Evolutionary conservation across 2,113 vertebrate species (phyloP).

Genomic region (Leptocoma aspasia): DNA sequence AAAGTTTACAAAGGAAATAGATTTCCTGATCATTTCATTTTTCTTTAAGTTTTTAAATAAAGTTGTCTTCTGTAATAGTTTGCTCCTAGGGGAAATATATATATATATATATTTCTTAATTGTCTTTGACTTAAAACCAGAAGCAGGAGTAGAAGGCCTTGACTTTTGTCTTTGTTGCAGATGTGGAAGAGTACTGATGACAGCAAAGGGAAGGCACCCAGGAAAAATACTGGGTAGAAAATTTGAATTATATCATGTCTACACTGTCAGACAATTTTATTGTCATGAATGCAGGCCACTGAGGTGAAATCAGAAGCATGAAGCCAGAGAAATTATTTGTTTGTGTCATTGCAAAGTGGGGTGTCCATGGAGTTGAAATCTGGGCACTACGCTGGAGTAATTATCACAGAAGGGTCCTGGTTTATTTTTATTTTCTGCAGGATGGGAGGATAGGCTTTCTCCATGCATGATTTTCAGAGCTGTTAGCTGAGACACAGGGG

Average conservation of each 20-base stretch:
- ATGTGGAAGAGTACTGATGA: neutral
- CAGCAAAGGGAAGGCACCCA: neutral
- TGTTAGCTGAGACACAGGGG: slow-evolving; percentile 3
- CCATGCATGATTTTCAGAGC: neutral
- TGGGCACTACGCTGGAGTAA: neutral
- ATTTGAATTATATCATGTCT: neutral
- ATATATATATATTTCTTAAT: neutral
- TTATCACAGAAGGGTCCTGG: neutral
- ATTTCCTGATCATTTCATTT: neutral
- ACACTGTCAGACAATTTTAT: neutral
- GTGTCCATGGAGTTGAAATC: neutral
- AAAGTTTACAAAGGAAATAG: neutral
- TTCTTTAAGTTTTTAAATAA: neutral
- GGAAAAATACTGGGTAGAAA: neutral
- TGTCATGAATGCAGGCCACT: neutral
- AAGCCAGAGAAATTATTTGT: neutral
- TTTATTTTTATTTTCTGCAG: neutral
- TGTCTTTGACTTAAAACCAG: neutral
- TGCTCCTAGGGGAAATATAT: neutral
- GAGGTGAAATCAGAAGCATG: neutral
- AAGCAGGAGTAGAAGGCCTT: neutral
- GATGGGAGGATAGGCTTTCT: neutral
- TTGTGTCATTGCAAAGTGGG: neutral
- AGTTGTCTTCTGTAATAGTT: neutral
- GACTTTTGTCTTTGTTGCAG: neutral